Percentiles rank a stretch among this genome's conserved stretches.
Evolutionary conservation across 2,113 vertebrate species (phyloP).

Genomic region (Dasyornis broadbenti): DNA sequence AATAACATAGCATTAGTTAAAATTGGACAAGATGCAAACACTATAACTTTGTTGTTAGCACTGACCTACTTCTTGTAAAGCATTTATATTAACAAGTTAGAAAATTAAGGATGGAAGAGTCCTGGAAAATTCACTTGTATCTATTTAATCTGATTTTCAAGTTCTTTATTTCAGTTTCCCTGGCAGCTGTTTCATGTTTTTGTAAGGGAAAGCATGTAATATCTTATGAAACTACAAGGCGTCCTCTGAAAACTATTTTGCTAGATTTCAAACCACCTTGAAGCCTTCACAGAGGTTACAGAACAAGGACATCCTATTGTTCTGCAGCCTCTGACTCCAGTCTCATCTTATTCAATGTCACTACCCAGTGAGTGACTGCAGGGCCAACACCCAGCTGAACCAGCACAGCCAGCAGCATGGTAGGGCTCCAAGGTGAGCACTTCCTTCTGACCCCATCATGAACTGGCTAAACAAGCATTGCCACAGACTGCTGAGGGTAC

Average conservation of each 20-base stretch:
- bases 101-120: background rate
- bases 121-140: background rate
- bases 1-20: background rate
- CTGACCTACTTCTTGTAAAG: background rate
- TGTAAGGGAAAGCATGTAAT: background rate
- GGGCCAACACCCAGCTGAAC: background rate
- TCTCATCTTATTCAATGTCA: background rate
- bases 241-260: background rate
- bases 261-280: background rate
- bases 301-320: background rate
- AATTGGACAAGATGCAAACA: background rate
- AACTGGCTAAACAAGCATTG: background rate
- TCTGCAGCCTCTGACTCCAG: background rate
- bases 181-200: background rate
- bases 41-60: background rate
- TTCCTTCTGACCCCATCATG: background rate
- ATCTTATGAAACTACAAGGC: background rate
- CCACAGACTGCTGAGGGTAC: background rate
- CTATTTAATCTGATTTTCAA: slow-evolving; percentile 18
- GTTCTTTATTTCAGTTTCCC: background rate
- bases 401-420: background rate
- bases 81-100: background rate
- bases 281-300: background rate
- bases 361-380: background rate
- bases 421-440: background rate